These are phyloP conservation scores for Odobenus rosmarus DNA, from an alignment of 2,113 vertebrate genomes.

Conservation along the genomic window DNA sequence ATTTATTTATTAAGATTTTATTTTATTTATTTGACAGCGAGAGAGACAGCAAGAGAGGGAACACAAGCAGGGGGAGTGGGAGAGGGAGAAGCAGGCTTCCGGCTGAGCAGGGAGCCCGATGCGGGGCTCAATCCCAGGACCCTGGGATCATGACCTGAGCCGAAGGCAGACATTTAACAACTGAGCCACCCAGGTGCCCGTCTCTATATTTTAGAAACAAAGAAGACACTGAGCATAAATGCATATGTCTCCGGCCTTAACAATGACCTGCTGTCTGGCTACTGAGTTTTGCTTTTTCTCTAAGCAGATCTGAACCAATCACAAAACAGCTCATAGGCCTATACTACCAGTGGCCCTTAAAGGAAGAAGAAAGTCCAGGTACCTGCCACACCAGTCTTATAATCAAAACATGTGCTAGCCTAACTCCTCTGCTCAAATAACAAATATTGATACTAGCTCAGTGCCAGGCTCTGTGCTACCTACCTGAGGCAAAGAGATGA, in stretches of 20 bases:
- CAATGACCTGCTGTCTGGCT: background rate
- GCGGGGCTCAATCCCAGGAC: too few relatives aligned
- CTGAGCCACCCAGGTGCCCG: too few relatives aligned
- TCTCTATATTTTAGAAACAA: background rate
- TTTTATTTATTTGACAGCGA: too few relatives aligned
- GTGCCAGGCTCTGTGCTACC: background rate
- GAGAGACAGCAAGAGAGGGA: too few relatives aligned
- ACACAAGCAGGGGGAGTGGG: too few relatives aligned
- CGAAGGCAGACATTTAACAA: too few relatives aligned
- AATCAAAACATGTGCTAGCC: background rate
- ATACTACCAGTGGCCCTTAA: background rate
- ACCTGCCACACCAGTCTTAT: background rate
- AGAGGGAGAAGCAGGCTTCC: too few relatives aligned
- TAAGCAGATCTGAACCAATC: background rate
- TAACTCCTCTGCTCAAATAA: background rate
- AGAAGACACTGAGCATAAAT: background rate
- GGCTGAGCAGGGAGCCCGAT: too few relatives aligned
- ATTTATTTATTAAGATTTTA: too few relatives aligned
- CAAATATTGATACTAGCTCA: slow-evolving; percentile 15
- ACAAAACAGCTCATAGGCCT: background rate
- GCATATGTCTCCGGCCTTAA: background rate
- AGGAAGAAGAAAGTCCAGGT: background rate
- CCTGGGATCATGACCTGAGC: too few relatives aligned
- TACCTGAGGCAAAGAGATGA: background rate
- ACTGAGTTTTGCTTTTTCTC: background rate